Conservation (phyloP, 1,140 invertebrate species). For the Archivesica marissinica region DNA sequence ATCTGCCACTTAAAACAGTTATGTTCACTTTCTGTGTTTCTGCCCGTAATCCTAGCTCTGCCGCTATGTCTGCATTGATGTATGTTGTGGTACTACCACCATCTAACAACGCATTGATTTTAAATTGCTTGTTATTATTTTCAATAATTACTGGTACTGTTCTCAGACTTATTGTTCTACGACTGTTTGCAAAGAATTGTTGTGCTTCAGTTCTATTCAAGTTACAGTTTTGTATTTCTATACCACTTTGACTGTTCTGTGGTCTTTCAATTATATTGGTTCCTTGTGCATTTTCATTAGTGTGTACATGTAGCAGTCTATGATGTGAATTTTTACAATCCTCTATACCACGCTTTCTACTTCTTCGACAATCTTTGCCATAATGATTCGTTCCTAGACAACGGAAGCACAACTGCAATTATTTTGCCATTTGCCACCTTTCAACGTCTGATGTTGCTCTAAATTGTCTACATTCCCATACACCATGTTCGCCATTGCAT, state of each 20-base stretch:
- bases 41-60: constrained; percentile 51
- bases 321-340: constrained; percentile 31
- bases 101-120: too few relatives aligned
- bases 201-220: too few relatives aligned
- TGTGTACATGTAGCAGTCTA: not conserved
- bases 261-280: too few relatives aligned
- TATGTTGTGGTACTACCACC: constrained; percentile 62
- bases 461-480: not conserved
- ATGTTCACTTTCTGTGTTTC: constrained; percentile 46
- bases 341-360: not conserved
- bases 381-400: too few relatives aligned
- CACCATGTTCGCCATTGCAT: not conserved
- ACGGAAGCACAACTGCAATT: too few relatives aligned
- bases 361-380: constrained; percentile 30
- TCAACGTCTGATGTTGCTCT: not conserved
- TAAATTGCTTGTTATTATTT: too few relatives aligned
- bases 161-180: constrained; percentile 31
- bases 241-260: too few relatives aligned
- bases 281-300: not conserved
- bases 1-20: constrained; percentile 51
- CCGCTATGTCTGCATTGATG: constrained; percentile 57
- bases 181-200: too few relatives aligned
- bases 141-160: constrained; percentile 60
- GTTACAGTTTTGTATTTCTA: too few relatives aligned
- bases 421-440: constrained; percentile 21